Percentiles rank a stretch among this genome's conserved stretches.
phyloP scores from a whole-genome alignment of 2,113 vertebrate species.

The Ploceus nigricollis region DNA sequence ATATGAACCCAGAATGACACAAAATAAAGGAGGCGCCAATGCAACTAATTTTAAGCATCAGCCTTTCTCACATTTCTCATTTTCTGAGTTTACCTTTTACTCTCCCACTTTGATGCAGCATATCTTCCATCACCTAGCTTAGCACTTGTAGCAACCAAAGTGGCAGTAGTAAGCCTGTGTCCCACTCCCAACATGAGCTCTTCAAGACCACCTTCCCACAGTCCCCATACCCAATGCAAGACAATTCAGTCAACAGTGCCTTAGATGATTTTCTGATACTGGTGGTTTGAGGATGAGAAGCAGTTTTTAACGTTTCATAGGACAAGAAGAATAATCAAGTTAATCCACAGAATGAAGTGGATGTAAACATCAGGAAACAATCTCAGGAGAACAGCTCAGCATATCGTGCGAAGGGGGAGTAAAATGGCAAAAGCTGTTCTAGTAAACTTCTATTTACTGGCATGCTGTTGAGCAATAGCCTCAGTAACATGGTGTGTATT shows the following conservation, averaged over 20 bases:
- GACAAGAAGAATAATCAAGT: neutral
- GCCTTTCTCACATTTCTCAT: neutral
- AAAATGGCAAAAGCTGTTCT: neutral
- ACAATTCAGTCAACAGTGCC: neutral
- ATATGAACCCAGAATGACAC: neutral
- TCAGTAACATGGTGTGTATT: neutral
- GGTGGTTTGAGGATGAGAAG: neutral
- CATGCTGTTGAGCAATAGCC: constrained; percentile 35
- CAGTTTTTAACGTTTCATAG: neutral
- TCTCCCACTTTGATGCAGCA: neutral
- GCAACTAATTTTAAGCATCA: neutral
- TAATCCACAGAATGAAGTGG: neutral
- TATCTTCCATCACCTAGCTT: neutral
- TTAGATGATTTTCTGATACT: neutral
- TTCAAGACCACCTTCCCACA: neutral
- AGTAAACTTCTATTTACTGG: constrained; percentile 29
- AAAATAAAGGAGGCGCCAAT: neutral
- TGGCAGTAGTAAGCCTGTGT: neutral
- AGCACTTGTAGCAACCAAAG: neutral
- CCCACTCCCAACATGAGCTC: neutral
- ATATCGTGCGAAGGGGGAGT: neutral
- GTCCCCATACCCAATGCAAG: neutral
- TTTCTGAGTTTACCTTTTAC: neutral
- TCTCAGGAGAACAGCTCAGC: neutral
- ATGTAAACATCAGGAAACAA: neutral